A percentile compares a stretch with the other conserved stretches of the same genome.
Evolutionary conservation across 1,140 invertebrate genomes (phyloP).

Genomic region (Globodera rostochiensis): DNA sequence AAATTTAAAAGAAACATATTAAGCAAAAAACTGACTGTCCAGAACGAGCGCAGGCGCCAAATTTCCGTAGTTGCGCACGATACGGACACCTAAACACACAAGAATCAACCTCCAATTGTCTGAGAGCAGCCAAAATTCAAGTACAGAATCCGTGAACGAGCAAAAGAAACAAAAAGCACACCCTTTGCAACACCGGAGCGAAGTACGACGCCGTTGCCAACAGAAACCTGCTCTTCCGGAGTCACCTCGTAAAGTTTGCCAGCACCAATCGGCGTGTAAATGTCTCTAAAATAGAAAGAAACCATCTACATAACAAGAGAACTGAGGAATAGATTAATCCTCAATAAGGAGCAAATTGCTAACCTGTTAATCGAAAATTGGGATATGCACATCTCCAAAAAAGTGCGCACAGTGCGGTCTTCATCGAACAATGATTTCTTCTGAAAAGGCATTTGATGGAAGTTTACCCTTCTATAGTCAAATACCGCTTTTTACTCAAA

Average conservation of each 20-base stretch:
- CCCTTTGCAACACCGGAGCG: conserved; percentile 42
- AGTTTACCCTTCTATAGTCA: not conserved
- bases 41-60: conserved; percentile 40
- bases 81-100: conserved; percentile 15
- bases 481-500: not conserved
- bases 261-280: conserved; percentile 37
- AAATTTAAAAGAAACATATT: no score
- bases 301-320: not conserved
- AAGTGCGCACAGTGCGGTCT: conserved; percentile 42
- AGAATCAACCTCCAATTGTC: no score
- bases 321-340: no score
- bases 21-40: conserved; percentile 28
- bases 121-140: no score
- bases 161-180: no score
- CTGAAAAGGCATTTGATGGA: not conserved
- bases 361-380: conserved; percentile 42
- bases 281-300: conserved; percentile 36
- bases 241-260: conserved; percentile 41
- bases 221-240: conserved; percentile 29
- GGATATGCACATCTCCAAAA: conserved; percentile 37
- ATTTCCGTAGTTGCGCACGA: conserved; percentile 42
- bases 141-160: no score
- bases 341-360: not conserved
- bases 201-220: conserved; percentile 38
- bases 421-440: conserved; percentile 39